Base-by-base conservation (phyloP, 1,140 invertebrate species). In the Drosophila pallidifrons region DNA sequence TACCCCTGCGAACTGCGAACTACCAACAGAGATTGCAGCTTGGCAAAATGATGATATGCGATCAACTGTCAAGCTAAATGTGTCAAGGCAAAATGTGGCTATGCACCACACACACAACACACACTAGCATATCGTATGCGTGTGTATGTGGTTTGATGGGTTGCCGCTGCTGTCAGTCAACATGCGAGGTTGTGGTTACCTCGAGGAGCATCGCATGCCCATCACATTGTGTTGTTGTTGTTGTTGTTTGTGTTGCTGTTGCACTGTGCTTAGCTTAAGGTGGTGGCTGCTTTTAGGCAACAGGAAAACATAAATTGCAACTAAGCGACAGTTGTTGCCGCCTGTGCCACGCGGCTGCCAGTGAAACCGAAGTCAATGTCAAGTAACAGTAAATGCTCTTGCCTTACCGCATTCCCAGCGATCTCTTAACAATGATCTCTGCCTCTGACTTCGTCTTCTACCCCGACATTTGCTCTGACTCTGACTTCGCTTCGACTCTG, bases 221-320 rank as follows among this genome's bases (percentile, higher is more conserved):
- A 75, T 49, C 67, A 41, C 28, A 32, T 64, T 77, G 71, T 65
- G 41, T 38, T 52, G 35, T 2, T 46, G 35, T 2, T 46, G 35
- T 20, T 55, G 41, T 3, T 55, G 35, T 1, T 25, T 25, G 20
- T 61, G 15, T 46, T 67, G 63, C 13, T 28, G 47, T n/a, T 73
- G 32, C 41, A 43, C 11, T 13, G 20, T 25, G 41, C 11, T 54
- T 43, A 41, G 52, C 66, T 60, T 35, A 67, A 75, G 79, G 79
- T 77, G 65, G 52, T 66, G 61, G 65, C 61, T 63, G 69, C 65
- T 66, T 87, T 64, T 79, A 52, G 74, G 80, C 81, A 87, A 83
- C 83, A 88, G 83, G 83, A 88, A 88, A 89, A 64, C 83, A 88
- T 88, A 88, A 88, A 88, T 88, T 80, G 80, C 80, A 13, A 65